A percentile compares a stretch with the other conserved stretches of the same genome.
phyloP scores from a whole-genome alignment of 2,797 vertebrate genomes.

The Bovichtus diacanthus region DNA sequence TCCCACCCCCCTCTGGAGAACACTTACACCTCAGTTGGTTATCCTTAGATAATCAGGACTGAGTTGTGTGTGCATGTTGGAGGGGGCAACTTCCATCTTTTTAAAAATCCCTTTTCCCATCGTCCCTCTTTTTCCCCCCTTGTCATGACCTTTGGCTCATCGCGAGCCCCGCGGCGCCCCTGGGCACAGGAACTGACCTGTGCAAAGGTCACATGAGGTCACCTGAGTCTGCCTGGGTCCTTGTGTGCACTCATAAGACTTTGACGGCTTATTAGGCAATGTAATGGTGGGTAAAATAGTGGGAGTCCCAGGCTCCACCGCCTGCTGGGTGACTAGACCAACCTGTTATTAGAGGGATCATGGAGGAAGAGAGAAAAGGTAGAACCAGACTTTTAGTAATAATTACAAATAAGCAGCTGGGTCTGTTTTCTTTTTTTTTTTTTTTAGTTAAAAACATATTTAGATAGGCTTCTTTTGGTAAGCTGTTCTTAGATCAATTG shows the following conservation, averaged over 20 bases:
- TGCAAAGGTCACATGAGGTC: slow-evolving; percentile 73
- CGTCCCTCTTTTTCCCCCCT: slow-evolving; percentile 22
- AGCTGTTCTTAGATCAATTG: slow-evolving; percentile 17
- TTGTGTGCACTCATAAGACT: slow-evolving; percentile 68
- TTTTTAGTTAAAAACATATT: slow-evolving; percentile 20
- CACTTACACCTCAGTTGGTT: slow-evolving; percentile 80
- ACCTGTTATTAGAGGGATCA: slow-evolving; percentile 54
- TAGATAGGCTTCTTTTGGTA: slow-evolving; percentile 30
- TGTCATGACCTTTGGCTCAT: slow-evolving; percentile 72
- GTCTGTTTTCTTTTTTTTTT: too few species aligned
- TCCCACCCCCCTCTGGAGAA: slow-evolving; percentile 57
- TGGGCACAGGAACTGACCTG: slow-evolving; percentile 79
- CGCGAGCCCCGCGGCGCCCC: slow-evolving; percentile 55
- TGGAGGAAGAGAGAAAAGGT: slow-evolving; percentile 25
- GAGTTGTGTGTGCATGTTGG: slow-evolving; percentile 52
- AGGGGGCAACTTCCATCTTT: slow-evolving; percentile 55
- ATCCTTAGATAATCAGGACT: slow-evolving; percentile 71
- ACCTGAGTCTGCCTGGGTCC: slow-evolving; percentile 60
- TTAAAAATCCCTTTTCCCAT: slow-evolving; percentile 56
- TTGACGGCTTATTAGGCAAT: slow-evolving; percentile 77
- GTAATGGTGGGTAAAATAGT: slow-evolving; percentile 73
- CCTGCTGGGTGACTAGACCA: slow-evolving; percentile 58
- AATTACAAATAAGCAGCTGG: slow-evolving; percentile 27
- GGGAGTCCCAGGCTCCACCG: slow-evolving; percentile 49
- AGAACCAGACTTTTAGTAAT: slow-evolving; percentile 36